These are phyloP conservation scores for Galeopsomyia nigrocyanea DNA, from an alignment of 2,888 invertebrate species.

Conservation along the genomic window DNA sequence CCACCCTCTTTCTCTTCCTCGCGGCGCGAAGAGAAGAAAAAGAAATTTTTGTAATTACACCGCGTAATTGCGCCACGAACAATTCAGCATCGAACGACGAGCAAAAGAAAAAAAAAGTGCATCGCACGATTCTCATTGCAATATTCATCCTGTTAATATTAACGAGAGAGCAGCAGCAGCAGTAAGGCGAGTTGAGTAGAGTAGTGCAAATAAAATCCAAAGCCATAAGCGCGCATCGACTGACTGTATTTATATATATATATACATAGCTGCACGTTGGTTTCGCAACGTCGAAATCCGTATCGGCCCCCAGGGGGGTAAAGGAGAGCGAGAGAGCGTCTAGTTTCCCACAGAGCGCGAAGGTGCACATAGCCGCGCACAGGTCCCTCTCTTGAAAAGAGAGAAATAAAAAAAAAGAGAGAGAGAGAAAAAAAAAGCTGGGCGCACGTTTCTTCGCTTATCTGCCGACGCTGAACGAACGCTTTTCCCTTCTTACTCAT, in stretches of 20 bases:
- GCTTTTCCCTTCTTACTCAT: slow-evolving; percentile 24
- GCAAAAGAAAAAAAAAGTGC: slow-evolving; percentile 36
- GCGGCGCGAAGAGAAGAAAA: too few species aligned
- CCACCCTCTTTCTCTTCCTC: too few species aligned
- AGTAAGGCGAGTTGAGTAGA: too few species aligned
- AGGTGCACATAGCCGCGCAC: too few species aligned
- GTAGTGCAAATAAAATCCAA: not conserved
- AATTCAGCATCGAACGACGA: too few species aligned
- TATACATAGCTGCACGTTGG: too few species aligned
- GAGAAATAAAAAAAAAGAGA: slow-evolving; percentile 8
- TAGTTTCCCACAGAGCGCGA: slow-evolving; percentile 26
- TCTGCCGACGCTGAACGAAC: slow-evolving; percentile 7
- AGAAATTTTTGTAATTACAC: too few species aligned
- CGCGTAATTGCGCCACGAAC: too few species aligned
- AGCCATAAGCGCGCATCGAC: not conserved
- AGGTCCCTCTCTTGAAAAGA: too few species aligned
- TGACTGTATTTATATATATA: not conserved
- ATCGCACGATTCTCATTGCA: too few species aligned
- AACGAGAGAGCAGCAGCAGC: slow-evolving; percentile 1
- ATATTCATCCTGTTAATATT: not conserved
- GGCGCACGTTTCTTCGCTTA: slow-evolving; percentile 38
- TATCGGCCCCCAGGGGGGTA: too few species aligned
- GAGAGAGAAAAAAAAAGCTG: slow-evolving; percentile 12
- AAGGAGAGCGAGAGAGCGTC: slow-evolving; percentile 22
- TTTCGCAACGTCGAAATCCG: too few species aligned